These are phyloP conservation scores for Propithecus perrieri DNA, from an alignment of 2,797 vertebrate genomes.

Conservation along the genomic window DNA sequence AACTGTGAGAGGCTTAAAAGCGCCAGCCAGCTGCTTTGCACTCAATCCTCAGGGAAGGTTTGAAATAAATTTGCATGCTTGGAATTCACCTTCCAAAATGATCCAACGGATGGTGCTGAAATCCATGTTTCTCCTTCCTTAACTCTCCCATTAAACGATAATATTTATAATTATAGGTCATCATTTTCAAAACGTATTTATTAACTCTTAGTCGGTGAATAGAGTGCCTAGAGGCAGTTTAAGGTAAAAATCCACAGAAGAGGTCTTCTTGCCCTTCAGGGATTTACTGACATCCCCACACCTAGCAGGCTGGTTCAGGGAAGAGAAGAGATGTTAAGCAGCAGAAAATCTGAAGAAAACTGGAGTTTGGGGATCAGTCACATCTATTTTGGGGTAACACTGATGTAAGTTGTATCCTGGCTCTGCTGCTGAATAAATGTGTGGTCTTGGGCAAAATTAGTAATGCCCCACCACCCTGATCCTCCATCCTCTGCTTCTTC, in stretches of 20 bases:
- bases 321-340: background rate
- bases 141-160: background rate
- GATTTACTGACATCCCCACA: background rate
- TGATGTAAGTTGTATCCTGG: background rate
- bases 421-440: background rate
- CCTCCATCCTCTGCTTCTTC: background rate
- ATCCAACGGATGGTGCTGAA: background rate
- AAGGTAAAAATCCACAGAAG: background rate
- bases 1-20: slow-evolving; percentile 53
- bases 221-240: background rate
- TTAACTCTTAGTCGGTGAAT: background rate
- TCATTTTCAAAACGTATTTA: background rate
- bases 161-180: background rate
- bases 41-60: background rate
- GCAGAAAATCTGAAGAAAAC: background rate
- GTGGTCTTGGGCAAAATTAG: background rate
- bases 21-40: slow-evolving; percentile 54
- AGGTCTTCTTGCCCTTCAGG: background rate
- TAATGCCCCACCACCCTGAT: too few relatives aligned
- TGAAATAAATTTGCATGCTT: background rate
- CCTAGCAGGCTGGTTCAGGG: background rate
- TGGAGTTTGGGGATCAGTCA: background rate
- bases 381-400: background rate
- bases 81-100: background rate
- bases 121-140: background rate